A percentile compares a stretch with the other conserved stretches of the same genome.
These are phyloP conservation scores for Temnothorax nylanderi DNA, from an alignment of 1,140 invertebrate genomes.

Conservation along the genomic window DNA sequence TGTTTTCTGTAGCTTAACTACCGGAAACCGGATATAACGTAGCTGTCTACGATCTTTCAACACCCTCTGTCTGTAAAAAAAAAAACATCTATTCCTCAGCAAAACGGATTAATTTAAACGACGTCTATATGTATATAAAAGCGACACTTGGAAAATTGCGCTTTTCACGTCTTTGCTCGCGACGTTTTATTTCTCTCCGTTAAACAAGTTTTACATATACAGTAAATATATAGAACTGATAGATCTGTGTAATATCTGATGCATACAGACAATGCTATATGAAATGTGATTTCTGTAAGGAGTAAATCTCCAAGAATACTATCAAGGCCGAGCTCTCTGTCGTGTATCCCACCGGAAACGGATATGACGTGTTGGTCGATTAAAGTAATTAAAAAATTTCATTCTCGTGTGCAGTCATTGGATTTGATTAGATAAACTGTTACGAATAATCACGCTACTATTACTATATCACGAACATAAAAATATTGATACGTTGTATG, in stretches of 20 bases:
- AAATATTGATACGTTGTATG: neutral
- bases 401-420: neutral
- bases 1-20: constrained; percentile 16
- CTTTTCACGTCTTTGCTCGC: neutral
- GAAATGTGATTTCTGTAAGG: neutral
- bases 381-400: constrained; percentile 39
- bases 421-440: constrained; percentile 3
- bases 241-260: neutral
- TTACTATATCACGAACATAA: neutral
- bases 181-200: neutral
- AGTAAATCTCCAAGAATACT: neutral
- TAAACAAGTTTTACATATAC: neutral
- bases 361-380: constrained; percentile 66
- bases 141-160: neutral
- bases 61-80: neutral
- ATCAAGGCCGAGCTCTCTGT: neutral
- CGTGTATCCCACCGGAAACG: constrained; percentile 39
- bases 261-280: neutral
- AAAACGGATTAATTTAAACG: neutral
- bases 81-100: neutral
- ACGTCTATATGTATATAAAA: neutral
- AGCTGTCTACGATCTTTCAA: neutral
- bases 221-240: neutral
- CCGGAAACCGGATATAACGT: constrained; percentile 62
- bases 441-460: neutral